Conservation (phyloP, 2,888 invertebrate species). For the Aricia artaxerxes region DNA sequence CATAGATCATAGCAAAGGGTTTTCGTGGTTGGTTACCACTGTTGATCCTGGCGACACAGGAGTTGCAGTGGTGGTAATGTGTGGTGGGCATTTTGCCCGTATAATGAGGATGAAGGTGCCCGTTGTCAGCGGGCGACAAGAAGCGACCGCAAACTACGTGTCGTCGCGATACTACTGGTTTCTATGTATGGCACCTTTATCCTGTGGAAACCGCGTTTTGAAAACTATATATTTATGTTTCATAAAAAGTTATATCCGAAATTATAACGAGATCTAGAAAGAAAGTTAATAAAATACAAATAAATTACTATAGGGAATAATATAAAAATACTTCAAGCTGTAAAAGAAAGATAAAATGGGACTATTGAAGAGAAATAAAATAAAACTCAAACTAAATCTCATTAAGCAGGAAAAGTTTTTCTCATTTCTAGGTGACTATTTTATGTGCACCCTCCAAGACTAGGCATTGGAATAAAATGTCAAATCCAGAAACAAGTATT, state of each 20-base stretch:
- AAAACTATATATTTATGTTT: background rate
- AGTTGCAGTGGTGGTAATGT: no score
- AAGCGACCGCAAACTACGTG: no score
- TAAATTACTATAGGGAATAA: background rate
- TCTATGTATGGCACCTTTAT: no score
- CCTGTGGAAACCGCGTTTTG: background rate
- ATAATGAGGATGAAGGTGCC: no score
- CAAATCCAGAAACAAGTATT: background rate
- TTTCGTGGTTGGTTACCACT: no score
- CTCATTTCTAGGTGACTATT: background rate
- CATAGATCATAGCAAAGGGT: no score
- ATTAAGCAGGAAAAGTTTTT: constrained; percentile 14
- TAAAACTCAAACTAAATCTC: constrained; percentile 3
- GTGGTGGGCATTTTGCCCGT: no score
- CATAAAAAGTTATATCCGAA: background rate
- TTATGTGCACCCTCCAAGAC: background rate
- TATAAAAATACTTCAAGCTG: background rate
- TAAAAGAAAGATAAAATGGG: background rate
- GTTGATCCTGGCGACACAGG: no score
- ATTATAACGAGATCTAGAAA: background rate
- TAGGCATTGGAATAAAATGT: background rate
- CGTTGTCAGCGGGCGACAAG: no score
- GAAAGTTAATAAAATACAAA: background rate
- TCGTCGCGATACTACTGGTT: no score
- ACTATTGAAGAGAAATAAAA: background rate